These are phyloP conservation scores for Bubo blakistoni DNA, from an alignment of 2,113 vertebrate species.

Conservation along the genomic window DNA sequence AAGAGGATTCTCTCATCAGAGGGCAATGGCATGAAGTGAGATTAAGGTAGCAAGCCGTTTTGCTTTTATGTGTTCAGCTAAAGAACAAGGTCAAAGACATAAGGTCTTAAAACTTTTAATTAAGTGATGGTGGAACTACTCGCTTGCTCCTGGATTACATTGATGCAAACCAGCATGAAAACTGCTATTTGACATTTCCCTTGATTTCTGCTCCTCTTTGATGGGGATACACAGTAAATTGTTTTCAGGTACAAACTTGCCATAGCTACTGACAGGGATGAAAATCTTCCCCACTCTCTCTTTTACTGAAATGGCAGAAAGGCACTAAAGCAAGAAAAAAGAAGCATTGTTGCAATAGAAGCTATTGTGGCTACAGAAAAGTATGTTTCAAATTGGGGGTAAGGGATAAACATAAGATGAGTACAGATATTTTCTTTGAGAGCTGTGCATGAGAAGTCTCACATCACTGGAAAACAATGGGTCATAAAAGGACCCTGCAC, in stretches of 20 bases:
- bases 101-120: slow-evolving; percentile 63
- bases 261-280: background rate
- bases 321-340: background rate
- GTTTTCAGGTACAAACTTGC: background rate
- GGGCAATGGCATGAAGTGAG: background rate
- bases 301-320: background rate
- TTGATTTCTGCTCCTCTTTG: background rate
- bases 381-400: background rate
- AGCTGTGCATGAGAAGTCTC: background rate
- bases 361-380: background rate
- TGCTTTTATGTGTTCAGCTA: slow-evolving; percentile 44
- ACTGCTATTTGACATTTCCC: background rate
- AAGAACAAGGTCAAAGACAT: slow-evolving; percentile 60
- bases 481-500: background rate
- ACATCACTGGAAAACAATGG: background rate
- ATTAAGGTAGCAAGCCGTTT: slow-evolving; percentile 40
- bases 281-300: background rate
- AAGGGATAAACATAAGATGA: background rate
- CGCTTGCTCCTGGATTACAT: background rate
- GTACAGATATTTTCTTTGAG: background rate
- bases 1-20: slow-evolving; percentile 71
- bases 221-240: background rate
- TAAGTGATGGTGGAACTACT: slow-evolving; percentile 40
- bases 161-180: slow-evolving; percentile 5
- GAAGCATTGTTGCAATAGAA: background rate